Base-by-base conservation (phyloP, 2,888 invertebrate species). In the Noctua pronuba region DNA sequence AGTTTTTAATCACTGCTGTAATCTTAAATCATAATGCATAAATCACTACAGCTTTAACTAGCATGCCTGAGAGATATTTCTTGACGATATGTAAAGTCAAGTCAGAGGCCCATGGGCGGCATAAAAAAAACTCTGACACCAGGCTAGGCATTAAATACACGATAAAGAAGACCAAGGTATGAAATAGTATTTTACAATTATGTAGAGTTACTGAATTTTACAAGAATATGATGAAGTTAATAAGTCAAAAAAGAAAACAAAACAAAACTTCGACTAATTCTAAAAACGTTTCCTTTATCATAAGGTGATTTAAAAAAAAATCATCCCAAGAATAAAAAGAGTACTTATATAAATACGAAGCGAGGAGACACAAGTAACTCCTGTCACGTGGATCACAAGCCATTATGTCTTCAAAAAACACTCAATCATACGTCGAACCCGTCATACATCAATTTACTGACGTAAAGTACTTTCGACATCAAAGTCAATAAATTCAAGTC, bases 361-460 rank as follows among this genome's bases (percentile, higher is more conserved):
- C 24, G 4, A 2, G 10, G 16, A 41, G 65, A 28, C 49, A 62
- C 31, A 66, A 65, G 8, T 13, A 2, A 49, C 24, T 1, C 13
- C n/a, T n/a, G 21, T 13, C 41, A 58, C 64, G 41, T 44, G 8
- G 13, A 58, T 49, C 18, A 4, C 1, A 41, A 41, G 41, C 18
- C 24, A 73, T 31, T 18, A 28, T 3, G 44, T 52, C 44, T 6
- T 49, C 49, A 58, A 82, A 74, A 82, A 44, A 28, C 11, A 75
- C 62, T 80, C 18, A 58, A 65, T 77, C 58, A n/a, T 21, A 52
- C 28, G 49, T 35, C 69, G 70, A 65, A 76, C 31, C 49, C 44
- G 49, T 35, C 21, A 58, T 69, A 75, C 18, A 44, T 60, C 55
- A 75, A 68, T 46, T 69, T n/a, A 62, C 35, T 44, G 35, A 65